Conservation (phyloP, 2,113 vertebrate species). For the Reinhardtius hippoglossoides region DNA sequence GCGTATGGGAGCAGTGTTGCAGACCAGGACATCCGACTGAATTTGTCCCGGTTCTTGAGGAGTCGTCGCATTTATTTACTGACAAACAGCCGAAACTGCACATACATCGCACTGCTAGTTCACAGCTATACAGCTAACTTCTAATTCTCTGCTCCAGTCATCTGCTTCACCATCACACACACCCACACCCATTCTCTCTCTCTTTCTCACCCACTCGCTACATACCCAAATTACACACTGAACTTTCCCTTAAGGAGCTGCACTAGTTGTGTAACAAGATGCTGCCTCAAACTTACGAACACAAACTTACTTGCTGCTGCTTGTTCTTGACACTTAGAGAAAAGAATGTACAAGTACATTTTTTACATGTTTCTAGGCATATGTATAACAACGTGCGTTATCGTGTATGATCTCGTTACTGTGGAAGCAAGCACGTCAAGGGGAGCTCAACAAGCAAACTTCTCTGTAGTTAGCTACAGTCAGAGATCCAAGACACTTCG, state of each 20-base stretch:
- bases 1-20: background rate
- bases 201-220: background rate
- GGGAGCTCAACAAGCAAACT: background rate
- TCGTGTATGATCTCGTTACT: background rate
- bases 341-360: background rate
- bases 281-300: too few species aligned
- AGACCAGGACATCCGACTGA: background rate
- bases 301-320: background rate
- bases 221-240: background rate
- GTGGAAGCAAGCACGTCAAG: background rate
- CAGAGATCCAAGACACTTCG: background rate
- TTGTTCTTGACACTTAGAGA: background rate
- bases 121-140: background rate
- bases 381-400: background rate
- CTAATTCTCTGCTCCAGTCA: constrained; percentile 1
- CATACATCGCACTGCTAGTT: background rate
- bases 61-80: background rate
- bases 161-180: background rate
- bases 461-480: background rate
- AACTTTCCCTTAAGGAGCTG: background rate
- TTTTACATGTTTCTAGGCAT: background rate
- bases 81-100: background rate
- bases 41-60: background rate
- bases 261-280: too few species aligned
- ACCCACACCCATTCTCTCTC: background rate